Percentiles rank a stretch among this genome's conserved stretches.
Conservation (phyloP, 2,888 invertebrate species). For the Siphonodentalium dalli region DNA sequence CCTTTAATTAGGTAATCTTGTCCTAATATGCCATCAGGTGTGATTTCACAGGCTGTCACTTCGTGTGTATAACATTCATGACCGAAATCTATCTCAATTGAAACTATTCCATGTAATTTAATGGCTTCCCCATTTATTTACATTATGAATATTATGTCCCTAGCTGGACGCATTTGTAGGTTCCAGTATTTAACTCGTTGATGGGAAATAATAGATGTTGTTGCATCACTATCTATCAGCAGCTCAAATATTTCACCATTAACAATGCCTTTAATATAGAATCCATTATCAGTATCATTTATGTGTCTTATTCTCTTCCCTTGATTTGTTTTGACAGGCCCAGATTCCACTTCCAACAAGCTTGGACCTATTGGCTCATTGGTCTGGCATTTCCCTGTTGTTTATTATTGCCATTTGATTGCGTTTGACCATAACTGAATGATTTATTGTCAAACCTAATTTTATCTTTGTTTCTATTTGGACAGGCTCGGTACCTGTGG, state of each 20-base stretch:
- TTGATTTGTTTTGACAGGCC: too few relatives aligned
- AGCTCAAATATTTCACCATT: background rate
- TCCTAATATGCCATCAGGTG: constrained; percentile 17
- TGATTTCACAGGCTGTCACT: constrained; percentile 15
- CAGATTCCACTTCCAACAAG: too few relatives aligned
- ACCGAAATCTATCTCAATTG: constrained; percentile 1
- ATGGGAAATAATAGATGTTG: constrained; percentile 11
- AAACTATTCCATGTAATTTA: constrained; percentile 4
- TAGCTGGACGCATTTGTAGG: background rate
- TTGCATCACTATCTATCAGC: constrained; percentile 18
- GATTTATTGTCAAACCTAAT: too few relatives aligned
- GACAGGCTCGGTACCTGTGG: too few relatives aligned
- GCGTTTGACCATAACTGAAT: too few relatives aligned
- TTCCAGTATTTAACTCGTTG: background rate
- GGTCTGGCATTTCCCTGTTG: too few relatives aligned
- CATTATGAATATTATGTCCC: background rate
- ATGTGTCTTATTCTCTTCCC: too few relatives aligned
- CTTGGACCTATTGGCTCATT: too few relatives aligned
- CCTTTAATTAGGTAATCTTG: constrained; percentile 22
- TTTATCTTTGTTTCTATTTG: too few relatives aligned
- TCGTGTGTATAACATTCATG: background rate
- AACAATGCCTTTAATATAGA: constrained; percentile 12
- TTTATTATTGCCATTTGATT: too few relatives aligned
- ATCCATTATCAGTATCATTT: constrained; percentile 25
- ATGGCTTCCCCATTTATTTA: constrained; percentile 16